Evolutionary conservation across 2,797 vertebrate species (phyloP), one percentile per base, ranked within the genome.

Genomic region (Menidia menidia): DNA sequence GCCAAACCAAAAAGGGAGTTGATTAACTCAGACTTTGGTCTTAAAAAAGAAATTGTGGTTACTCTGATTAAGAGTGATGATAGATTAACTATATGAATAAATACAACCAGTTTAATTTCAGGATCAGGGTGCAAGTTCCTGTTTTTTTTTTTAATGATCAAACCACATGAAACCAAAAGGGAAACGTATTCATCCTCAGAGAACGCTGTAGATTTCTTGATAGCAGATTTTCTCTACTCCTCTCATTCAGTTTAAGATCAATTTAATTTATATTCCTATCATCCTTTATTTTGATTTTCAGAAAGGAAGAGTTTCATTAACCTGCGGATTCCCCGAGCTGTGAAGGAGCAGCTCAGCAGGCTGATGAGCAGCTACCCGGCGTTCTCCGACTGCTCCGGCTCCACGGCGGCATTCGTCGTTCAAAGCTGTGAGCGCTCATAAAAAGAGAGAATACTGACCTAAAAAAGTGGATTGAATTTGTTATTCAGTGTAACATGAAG

Each of bases 381-480:
- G 76, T 96, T 95, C 82, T 92, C 84, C 7, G 85, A 86, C 50
- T 97, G 94, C 83, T 90, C 93, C 7, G 92, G 83, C 83, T 96
- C 96, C 31, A 73, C 96, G 50, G 96, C 96, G 78, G 97, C 97
- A 9, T 99, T 98, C 89, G 88, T 99, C 80, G 71, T 96, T 75
- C 95, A 97, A 86, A 95, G 92, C 73, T 87, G 97, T 95, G 92
- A 95, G 95, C 92, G 30, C 51, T 5, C 0, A 18, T 6, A 3
- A 2, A 25, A 30, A 58, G 11, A 5, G 25, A 25, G 25, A 25
- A 25, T 25, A 25, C 2, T 25, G 25, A 25, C 25, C 25, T 25
- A 48, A 33, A 3, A 18, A 8, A 14, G 35, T 39, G 35, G 4
- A 7, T 39, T 39, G 7, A 7, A 39, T 39, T 7, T 39, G 35